Percentiles rank a stretch among this genome's conserved stretches.
These are phyloP conservation scores for Aphelinus certus DNA, from an alignment of 1,140 invertebrate species.

Conservation along the genomic window DNA sequence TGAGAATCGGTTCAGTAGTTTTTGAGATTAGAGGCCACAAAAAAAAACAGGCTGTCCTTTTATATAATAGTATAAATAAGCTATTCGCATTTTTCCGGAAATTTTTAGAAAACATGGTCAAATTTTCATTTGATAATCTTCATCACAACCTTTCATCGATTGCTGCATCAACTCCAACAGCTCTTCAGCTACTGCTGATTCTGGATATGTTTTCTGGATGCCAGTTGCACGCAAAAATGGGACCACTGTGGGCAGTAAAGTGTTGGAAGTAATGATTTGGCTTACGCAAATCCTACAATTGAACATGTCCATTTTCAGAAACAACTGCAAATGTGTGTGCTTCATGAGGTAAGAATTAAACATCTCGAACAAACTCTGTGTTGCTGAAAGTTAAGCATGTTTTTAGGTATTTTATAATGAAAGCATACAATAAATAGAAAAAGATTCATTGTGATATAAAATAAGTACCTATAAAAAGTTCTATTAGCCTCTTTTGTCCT, in stretches of 20 bases:
- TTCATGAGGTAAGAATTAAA: conserved; percentile 91
- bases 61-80: conserved; percentile 54
- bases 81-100: conserved; percentile 68
- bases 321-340: conserved; percentile 89
- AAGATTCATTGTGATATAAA: neutral
- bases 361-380: conserved; percentile 92
- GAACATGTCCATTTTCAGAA: conserved; percentile 94
- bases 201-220: conserved; percentile 77
- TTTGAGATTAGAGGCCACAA: too few species aligned
- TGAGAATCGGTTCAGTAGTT: too few species aligned
- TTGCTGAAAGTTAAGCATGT: conserved; percentile 68
- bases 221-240: conserved; percentile 97
- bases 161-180: conserved; percentile 59
- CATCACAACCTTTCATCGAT: conserved; percentile 62
- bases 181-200: conserved; percentile 55
- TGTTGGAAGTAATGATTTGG: conserved; percentile 85
- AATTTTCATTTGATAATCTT: conserved; percentile 62
- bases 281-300: conserved; percentile 90
- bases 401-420: too few species aligned
- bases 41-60: too few species aligned
- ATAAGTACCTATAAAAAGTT: conserved; percentile 82
- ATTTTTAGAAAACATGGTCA: conserved; percentile 69
- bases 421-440: neutral
- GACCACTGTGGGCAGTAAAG: conserved; percentile 94
- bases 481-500: conserved; percentile 82